Evolutionary conservation across 2,113 vertebrate genomes (phyloP).

Genomic region (Thomomys bottae): DNA sequence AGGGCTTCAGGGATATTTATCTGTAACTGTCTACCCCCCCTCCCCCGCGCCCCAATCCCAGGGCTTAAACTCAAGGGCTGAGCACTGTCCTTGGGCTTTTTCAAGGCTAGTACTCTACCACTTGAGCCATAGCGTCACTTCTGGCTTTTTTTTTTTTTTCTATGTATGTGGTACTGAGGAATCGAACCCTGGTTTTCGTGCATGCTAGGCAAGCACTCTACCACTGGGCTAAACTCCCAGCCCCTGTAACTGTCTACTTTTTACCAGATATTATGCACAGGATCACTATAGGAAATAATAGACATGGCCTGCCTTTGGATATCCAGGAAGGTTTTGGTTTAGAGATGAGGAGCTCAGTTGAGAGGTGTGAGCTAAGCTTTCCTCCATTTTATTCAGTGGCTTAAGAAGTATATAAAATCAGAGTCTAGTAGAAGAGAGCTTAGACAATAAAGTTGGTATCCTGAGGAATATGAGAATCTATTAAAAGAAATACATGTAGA

Average conservation of each 20-base stretch:
- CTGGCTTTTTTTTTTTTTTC: too few relatives aligned
- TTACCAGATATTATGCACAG: neutral
- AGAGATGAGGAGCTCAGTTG: slow-evolving; percentile 16
- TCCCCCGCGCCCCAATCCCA: too few relatives aligned
- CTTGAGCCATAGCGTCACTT: too few relatives aligned
- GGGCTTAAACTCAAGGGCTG: too few relatives aligned
- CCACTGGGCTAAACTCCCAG: too few relatives aligned
- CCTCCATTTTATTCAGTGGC: neutral
- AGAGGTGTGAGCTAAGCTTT: neutral
- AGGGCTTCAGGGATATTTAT: neutral
- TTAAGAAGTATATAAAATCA: slow-evolving; percentile 31
- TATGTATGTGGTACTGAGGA: too few relatives aligned
- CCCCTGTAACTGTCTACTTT: neutral
- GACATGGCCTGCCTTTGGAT: neutral
- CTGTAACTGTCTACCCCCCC: slow-evolving; percentile 1
- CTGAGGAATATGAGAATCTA: neutral
- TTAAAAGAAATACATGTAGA: neutral
- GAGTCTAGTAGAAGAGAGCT: neutral
- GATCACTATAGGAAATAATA: neutral
- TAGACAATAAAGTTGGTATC: neutral
- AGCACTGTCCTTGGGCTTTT: too few relatives aligned
- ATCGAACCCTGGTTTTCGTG: too few relatives aligned
- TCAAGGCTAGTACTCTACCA: too few relatives aligned
- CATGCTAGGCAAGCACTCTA: too few relatives aligned
- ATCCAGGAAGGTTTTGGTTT: neutral